phyloP scores from a whole-genome alignment of 1,140 invertebrate genomes.

The Penaeus chinensis region DNA sequence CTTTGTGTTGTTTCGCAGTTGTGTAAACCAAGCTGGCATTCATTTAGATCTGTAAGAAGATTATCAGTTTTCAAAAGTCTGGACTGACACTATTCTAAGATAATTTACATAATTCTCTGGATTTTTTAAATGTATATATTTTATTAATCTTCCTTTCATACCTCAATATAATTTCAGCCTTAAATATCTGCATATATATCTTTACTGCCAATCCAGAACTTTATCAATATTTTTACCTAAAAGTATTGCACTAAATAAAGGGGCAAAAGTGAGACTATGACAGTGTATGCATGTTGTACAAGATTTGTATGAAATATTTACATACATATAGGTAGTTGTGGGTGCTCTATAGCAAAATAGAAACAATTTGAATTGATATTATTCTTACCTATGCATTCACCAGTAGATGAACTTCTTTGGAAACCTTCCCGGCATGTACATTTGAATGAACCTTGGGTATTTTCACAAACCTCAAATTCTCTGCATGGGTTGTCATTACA shows the following conservation, averaged over 20 bases:
- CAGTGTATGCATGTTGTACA: too few species aligned
- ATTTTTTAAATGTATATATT: too few species aligned
- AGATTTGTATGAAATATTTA: not conserved
- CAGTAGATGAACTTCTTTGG: conserved; percentile 71
- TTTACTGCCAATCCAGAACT: not conserved
- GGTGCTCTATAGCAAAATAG: not conserved
- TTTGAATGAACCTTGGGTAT: conserved; percentile 86
- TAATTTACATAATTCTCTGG: too few species aligned
- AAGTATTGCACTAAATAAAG: too few species aligned
- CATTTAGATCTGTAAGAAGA: conserved; percentile 73
- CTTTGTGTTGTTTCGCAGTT: conserved; percentile 77
- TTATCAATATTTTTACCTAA: too few species aligned
- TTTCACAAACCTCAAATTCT: conserved; percentile 84
- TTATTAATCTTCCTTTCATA: too few species aligned
- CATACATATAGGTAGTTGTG: not conserved
- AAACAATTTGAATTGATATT: not conserved
- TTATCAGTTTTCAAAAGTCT: conserved; percentile 7
- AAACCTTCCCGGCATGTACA: conserved; percentile 75
- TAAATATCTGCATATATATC: conserved; percentile 28
- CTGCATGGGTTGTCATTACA: conserved; percentile 72
- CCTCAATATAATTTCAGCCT: too few species aligned
- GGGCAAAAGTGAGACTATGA: too few species aligned
- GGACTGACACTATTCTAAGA: too few species aligned
- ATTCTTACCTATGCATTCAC: conserved; percentile 71
- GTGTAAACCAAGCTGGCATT: conserved; percentile 74